Evolutionary conservation across 2,797 vertebrate species (phyloP).

Genomic region (Hydrophis major): DNA sequence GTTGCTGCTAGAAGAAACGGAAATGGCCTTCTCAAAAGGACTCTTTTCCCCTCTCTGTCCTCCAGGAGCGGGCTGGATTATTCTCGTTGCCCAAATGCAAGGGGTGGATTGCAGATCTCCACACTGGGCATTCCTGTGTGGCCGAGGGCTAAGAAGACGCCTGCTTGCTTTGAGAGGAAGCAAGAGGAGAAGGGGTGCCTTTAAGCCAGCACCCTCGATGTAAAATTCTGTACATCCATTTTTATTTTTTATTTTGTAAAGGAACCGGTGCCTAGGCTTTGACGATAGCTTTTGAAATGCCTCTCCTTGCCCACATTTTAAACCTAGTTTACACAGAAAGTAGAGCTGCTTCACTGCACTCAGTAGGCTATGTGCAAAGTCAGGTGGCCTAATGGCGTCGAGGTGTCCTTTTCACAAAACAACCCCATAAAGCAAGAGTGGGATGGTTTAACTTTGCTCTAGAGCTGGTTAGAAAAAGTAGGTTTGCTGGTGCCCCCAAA

Average conservation of each 20-base stretch:
- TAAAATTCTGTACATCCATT: not conserved
- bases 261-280: not conserved
- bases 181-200: not conserved
- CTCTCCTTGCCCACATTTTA: not conserved
- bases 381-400: too few relatives aligned
- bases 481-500: not conserved
- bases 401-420: not conserved
- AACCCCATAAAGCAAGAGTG: not conserved
- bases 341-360: not conserved
- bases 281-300: not conserved
- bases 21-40: slow-evolving; percentile 50
- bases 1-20: slow-evolving; percentile 64
- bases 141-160: not conserved
- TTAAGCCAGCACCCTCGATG: not conserved
- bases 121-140: rapidly evolving
- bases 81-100: not conserved
- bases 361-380: rapidly evolving
- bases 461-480: rapidly evolving
- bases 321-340: not conserved
- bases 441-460: not conserved
- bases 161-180: not conserved
- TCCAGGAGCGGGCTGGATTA: slow-evolving; percentile 25
- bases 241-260: not conserved
- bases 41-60: slow-evolving; percentile 40
- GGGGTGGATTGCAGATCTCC: not conserved